Evolutionary conservation across 1,140 invertebrate species (phyloP), one percentile per base, ranked within the genome.

Genomic region (Globodera rostochiensis): DNA sequence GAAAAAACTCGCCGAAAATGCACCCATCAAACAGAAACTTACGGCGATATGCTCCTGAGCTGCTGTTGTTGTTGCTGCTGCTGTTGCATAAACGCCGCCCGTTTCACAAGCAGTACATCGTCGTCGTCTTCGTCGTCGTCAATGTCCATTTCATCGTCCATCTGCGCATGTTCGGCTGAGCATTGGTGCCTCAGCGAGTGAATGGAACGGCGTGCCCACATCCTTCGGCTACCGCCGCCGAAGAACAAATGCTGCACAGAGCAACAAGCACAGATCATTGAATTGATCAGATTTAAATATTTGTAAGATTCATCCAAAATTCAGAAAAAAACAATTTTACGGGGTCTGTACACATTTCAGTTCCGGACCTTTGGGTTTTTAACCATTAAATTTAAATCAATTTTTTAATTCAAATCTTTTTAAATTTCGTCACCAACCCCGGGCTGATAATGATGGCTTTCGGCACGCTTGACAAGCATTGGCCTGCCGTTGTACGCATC

Each of bases 11-110:
- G 36, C 36, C 36, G 2, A 36, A 36, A 36, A 36, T 36, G 36
- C 36, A 36, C 36, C 36, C 36, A 36, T 25, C 36, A 36, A 50
- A 47, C 36, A 69, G 64, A 79, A 6, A 46, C 13, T 49, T 79
- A 79, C 64, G 80, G 71, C 6, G 64, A 81, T 74, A 71, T 81
- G 80, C 80, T 81, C 15, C 80, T 21, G 74, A 53, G 21, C 53
- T 21, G 76, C 36, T 77, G 76, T 46, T 67, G 60, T 60, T 49
- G 64, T 64, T 46, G 25, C 2, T 21, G 69, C n/a, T 46, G 76
- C 64, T 73, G 80, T 46, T 73, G 80, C 36, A 50, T 73, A 70
- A 81, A 81, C 47, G 69, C n/a, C 7, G 69, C 25, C 19, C 76
- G 76, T 25, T 77, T 77, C 69, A 66, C 49, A 57, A 77, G n/a